These are phyloP conservation scores for Antheraea assamensis DNA, from an alignment of 2,888 invertebrate genomes.

Conservation along the genomic window DNA sequence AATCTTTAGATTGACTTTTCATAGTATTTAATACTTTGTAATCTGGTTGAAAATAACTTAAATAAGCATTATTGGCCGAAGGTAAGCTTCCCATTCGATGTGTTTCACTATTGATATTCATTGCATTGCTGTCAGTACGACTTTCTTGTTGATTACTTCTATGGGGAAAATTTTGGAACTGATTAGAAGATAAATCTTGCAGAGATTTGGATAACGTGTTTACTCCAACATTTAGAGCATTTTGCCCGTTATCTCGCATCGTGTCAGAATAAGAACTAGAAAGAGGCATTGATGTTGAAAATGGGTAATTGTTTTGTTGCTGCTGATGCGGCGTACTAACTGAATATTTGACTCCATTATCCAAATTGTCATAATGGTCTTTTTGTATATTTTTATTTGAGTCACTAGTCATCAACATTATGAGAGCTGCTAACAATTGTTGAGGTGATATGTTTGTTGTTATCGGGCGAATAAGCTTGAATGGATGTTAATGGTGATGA, in stretches of 20 bases:
- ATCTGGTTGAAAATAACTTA: constrained; percentile 69
- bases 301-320: constrained; percentile 61
- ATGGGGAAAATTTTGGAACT: constrained; percentile 58
- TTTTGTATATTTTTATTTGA: constrained; percentile 64
- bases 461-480: constrained; percentile 63
- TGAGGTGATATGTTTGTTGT: constrained; percentile 56
- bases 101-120: constrained; percentile 59
- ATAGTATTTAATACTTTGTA: constrained; percentile 53
- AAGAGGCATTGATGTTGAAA: constrained; percentile 58
- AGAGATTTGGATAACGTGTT: constrained; percentile 60
- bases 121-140: constrained; percentile 46
- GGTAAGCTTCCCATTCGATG: constrained; percentile 62
- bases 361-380: constrained; percentile 74
- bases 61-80: constrained; percentile 67
- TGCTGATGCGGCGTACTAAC: constrained; percentile 57
- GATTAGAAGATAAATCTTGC: constrained; percentile 56
- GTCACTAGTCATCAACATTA: constrained; percentile 56
- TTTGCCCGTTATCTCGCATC: constrained; percentile 61
- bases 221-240: constrained; percentile 46
- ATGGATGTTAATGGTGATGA: constrained; percentile 68
- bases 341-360: constrained; percentile 66
- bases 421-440: constrained; percentile 54
- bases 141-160: constrained; percentile 53
- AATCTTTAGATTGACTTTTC: constrained; percentile 55
- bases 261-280: constrained; percentile 61